These are phyloP conservation scores for Diachasma alloeum DNA, from an alignment of 1,140 invertebrate species.

Conservation along the genomic window DNA sequence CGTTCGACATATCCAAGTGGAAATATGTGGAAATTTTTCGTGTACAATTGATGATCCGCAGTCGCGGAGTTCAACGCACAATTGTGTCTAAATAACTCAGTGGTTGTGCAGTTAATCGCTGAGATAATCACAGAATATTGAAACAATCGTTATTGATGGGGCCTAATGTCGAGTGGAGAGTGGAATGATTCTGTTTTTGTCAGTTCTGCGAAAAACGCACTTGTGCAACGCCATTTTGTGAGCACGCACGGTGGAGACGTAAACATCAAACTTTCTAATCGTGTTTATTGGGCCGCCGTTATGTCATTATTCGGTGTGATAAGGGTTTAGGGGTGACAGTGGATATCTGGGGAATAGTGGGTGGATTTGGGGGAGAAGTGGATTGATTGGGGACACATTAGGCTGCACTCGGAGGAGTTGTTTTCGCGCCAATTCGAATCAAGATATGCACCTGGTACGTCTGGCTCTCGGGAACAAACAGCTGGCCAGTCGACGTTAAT, in stretches of 20 bases:
- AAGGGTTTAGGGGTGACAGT: neutral
- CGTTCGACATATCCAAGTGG: slow-evolving; percentile 31
- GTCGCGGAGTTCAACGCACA: slow-evolving; percentile 15
- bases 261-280: slow-evolving; percentile 52
- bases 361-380: neutral
- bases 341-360: neutral
- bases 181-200: neutral
- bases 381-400: neutral
- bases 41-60: slow-evolving; percentile 25
- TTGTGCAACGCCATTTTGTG: slow-evolving; percentile 52
- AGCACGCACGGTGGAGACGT: slow-evolving; percentile 41
- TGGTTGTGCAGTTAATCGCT: neutral
- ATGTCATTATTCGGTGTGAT: neutral
- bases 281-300: slow-evolving; percentile 29
- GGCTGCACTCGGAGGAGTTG: neutral
- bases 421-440: slow-evolving; percentile 50
- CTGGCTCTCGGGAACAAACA: slow-evolving; percentile 44
- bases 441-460: slow-evolving; percentile 49
- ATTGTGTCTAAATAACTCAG: neutral
- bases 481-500: slow-evolving; percentile 45
- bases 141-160: neutral
- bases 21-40: slow-evolving; percentile 35
- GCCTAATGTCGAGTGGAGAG: neutral
- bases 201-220: slow-evolving; percentile 20
- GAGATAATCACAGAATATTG: neutral